Evolutionary conservation across 2,797 vertebrate species (phyloP).

Genomic region (Heteromormyrus szaboi): DNA sequence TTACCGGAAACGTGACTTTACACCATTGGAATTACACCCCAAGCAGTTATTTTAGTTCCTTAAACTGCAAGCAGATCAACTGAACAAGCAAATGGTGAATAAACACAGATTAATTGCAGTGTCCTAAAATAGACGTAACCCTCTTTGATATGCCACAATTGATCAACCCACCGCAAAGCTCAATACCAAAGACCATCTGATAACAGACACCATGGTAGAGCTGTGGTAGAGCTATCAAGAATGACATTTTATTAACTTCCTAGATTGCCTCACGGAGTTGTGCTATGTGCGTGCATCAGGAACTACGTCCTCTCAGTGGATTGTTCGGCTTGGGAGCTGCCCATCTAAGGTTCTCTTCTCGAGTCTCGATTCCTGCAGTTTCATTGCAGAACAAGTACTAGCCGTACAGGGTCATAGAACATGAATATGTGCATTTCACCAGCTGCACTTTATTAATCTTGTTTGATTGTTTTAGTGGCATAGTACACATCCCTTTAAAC

Average conservation of each 20-base stretch:
- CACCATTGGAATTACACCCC: background rate
- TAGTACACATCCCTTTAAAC: background rate
- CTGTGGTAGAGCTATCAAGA: background rate
- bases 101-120: slow-evolving; percentile 6
- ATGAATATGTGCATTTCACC: background rate
- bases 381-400: background rate
- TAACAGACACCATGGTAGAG: background rate
- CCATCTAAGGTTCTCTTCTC: background rate
- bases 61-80: background rate
- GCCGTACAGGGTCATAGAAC: background rate
- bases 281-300: background rate
- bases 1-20: background rate
- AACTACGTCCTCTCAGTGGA: background rate
- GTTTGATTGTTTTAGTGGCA: background rate
- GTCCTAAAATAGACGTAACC: background rate
- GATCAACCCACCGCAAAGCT: background rate
- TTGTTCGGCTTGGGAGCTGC: background rate
- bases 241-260: background rate
- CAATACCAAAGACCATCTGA: slow-evolving; percentile 3
- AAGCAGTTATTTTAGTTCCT: background rate
- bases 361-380: background rate
- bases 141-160: background rate
- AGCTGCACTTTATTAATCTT: background rate
- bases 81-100: background rate
- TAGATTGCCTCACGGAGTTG: background rate